A percentile compares a stretch with the other conserved stretches of the same genome.
phyloP scores from a whole-genome alignment of 2,797 vertebrate genomes.

The Serranus cabrilla region DNA sequence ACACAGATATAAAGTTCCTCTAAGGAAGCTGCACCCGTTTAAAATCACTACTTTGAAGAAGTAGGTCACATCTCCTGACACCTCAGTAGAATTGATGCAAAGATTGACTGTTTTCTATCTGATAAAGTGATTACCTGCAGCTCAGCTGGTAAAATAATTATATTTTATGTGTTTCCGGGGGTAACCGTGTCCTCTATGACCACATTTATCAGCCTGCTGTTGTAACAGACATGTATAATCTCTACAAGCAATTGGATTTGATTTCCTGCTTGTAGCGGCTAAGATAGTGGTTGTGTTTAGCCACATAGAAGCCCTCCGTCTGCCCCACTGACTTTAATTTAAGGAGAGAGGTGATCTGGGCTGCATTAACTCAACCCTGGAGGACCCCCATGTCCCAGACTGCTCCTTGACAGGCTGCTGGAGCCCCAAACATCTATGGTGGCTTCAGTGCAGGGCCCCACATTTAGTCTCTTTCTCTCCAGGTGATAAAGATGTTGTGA shows the following conservation, averaged over 20 bases:
- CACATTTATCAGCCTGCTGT: neutral
- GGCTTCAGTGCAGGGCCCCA: slow-evolving; percentile 42
- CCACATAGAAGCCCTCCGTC: slow-evolving; percentile 13
- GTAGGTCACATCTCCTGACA: slow-evolving; percentile 35
- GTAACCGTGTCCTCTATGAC: neutral
- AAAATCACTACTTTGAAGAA: slow-evolving; percentile 34
- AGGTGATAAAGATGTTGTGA: slow-evolving; percentile 77
- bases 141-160: neutral
- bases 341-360: slow-evolving; percentile 19
- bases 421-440: slow-evolving; percentile 43
- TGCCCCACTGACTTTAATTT: slow-evolving; percentile 19
- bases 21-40: slow-evolving; percentile 21
- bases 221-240: neutral
- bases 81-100: slow-evolving; percentile 6
- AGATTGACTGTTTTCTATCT: slow-evolving; percentile 25
- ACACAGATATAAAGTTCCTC: slow-evolving; percentile 22
- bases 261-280: slow-evolving; percentile 20
- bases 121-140: slow-evolving; percentile 4
- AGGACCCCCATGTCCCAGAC: slow-evolving; percentile 40
- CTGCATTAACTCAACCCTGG: slow-evolving; percentile 33
- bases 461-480: slow-evolving; percentile 46
- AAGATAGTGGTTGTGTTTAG: slow-evolving; percentile 9
- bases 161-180: neutral
- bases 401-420: slow-evolving; percentile 36
- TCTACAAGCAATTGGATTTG: slow-evolving; percentile 7